A percentile compares a stretch with the other conserved stretches of the same genome.
These are phyloP conservation scores for Charaxes varanes DNA, from an alignment of 1,140 invertebrate genomes.

Conservation along the genomic window DNA sequence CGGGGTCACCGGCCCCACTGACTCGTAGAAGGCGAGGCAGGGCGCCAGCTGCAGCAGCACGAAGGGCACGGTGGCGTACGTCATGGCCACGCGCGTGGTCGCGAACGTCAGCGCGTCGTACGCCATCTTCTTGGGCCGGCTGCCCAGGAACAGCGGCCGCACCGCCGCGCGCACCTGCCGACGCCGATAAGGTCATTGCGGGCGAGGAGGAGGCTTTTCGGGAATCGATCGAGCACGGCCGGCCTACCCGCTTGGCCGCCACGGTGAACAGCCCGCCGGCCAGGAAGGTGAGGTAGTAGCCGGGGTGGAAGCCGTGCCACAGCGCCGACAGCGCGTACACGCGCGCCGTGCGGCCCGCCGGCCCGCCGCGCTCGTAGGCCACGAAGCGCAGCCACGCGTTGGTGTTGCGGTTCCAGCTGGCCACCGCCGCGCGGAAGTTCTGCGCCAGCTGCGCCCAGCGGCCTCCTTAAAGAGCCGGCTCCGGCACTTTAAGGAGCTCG, in stretches of 20 bases:
- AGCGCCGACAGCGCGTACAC: constrained; percentile 93
- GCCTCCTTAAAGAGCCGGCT: too few species aligned
- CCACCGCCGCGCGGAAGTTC: constrained; percentile 87
- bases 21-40: constrained; percentile 68
- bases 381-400: constrained; percentile 91
- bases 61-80: constrained; percentile 92
- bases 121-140: constrained; percentile 77
- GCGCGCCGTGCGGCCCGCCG: constrained; percentile 77
- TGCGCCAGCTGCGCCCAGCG: constrained; percentile 77
- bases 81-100: constrained; percentile 86
- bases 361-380: constrained; percentile 87
- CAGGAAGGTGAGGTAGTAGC: constrained; percentile 97
- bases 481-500: too few species aligned
- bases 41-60: constrained; percentile 87
- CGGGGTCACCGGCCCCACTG: too few species aligned
- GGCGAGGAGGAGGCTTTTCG: too few species aligned
- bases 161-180: constrained; percentile 83
- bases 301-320: constrained; percentile 98
- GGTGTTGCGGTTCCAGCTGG: constrained; percentile 94
- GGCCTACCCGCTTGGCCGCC: constrained; percentile 83
- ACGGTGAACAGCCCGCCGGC: constrained; percentile 91
- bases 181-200: too few species aligned
- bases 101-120: constrained; percentile 88
- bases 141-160: constrained; percentile 84
- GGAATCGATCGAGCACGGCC: too few species aligned